A percentile compares a stretch with the other conserved stretches of the same genome.
phyloP scores from a whole-genome alignment of 2,797 vertebrate genomes.

The Pangasius djambal region DNA sequence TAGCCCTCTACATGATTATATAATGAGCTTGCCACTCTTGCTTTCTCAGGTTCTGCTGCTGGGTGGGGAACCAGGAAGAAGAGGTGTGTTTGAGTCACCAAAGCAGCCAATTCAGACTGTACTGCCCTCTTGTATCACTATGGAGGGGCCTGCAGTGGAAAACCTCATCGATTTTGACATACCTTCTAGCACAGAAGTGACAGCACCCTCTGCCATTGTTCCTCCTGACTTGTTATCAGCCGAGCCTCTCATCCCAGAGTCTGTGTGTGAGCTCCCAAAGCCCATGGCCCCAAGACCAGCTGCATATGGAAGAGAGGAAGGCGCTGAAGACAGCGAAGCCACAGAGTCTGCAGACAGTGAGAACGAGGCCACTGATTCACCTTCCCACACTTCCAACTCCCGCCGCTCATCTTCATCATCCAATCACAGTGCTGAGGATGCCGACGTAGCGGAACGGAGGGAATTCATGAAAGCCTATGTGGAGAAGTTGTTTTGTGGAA shows the following conservation, averaged over 20 bases:
- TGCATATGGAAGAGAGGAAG: slow-evolving; percentile 50
- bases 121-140: slow-evolving; percentile 59
- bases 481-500: slow-evolving; percentile 89
- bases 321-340: slow-evolving; percentile 79
- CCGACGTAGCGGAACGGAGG: slow-evolving; percentile 72
- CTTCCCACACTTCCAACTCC: slow-evolving; percentile 73
- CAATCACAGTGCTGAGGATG: slow-evolving; percentile 82
- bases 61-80: slow-evolving; percentile 14
- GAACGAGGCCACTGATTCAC: slow-evolving; percentile 81
- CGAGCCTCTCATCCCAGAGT: slow-evolving; percentile 57
- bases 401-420: slow-evolving; percentile 88
- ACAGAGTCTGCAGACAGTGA: slow-evolving; percentile 96
- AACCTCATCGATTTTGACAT: slow-evolving; percentile 87
- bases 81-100: neutral
- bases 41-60: slow-evolving; percentile 25
- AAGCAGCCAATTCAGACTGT: slow-evolving; percentile 10
- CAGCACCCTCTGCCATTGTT: slow-evolving; percentile 21
- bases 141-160: slow-evolving; percentile 84
- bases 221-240: slow-evolving; percentile 66
- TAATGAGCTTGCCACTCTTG: neutral
- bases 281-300: slow-evolving; percentile 59
- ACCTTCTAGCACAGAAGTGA: slow-evolving; percentile 58
- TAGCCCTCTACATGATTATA: neutral
- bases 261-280: slow-evolving; percentile 65
- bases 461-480: slow-evolving; percentile 90